Conservation (phyloP, 30 jellyfish, hydroid and myxozoan genomes). For the Phacellophora camtschatica region DNA sequence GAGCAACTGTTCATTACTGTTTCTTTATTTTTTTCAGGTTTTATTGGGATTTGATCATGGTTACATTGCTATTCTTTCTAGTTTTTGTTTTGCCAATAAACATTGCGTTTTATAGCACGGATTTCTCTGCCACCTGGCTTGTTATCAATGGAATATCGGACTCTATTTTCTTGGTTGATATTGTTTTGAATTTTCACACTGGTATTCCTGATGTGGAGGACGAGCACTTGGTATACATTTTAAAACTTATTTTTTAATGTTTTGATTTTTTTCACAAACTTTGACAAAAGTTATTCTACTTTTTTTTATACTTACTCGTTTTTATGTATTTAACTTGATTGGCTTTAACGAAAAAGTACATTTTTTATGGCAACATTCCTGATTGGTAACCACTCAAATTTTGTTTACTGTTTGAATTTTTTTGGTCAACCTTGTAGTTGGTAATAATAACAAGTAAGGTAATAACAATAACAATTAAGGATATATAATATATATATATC, state of each 20-base stretch:
- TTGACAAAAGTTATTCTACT: neutral
- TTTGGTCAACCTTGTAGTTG: too few species aligned
- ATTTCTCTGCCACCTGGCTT: slow-evolving; percentile 45
- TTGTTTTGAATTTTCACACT: slow-evolving; percentile 50
- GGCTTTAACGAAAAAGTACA: too few species aligned
- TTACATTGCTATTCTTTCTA: slow-evolving; percentile 53
- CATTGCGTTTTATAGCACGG: slow-evolving; percentile 61
- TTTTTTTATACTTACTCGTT: too few species aligned
- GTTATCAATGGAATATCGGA: slow-evolving; percentile 59
- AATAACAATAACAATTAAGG: too few species aligned
- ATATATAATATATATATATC: too few species aligned
- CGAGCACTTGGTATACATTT: slow-evolving; percentile 40
- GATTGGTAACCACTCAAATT: too few species aligned
- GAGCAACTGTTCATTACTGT: too few species aligned
- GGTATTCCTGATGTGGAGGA: slow-evolving; percentile 59
- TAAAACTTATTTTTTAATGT: neutral
- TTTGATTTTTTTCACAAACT: neutral
- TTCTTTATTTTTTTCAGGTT: slow-evolving; percentile 23
- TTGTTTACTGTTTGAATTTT: too few species aligned
- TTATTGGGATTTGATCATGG: slow-evolving; percentile 64
- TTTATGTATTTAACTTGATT: too few species aligned
- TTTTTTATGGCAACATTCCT: too few species aligned
- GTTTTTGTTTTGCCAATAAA: slow-evolving; percentile 60
- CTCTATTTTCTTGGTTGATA: slow-evolving; percentile 29
- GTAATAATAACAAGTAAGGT: too few species aligned